Conservation (phyloP, 2,113 vertebrate species). For the Tympanuchus pallidicinctus region DNA sequence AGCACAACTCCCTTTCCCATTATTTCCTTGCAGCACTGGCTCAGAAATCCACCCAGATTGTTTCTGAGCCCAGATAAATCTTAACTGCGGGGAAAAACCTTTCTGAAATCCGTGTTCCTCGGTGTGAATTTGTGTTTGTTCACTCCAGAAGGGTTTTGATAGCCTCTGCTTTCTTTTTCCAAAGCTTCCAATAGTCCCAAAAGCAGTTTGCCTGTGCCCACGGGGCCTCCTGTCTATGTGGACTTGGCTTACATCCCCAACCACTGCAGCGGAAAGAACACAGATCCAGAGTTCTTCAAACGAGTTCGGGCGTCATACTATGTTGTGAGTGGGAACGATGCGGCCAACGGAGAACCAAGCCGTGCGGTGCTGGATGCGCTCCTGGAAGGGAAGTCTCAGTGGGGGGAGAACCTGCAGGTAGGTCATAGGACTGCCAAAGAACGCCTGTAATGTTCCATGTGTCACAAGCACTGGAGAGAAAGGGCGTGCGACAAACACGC, state of each 20-base stretch:
- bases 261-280: slow-evolving; percentile 97
- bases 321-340: slow-evolving; percentile 95
- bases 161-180: neutral
- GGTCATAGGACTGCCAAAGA: slow-evolving; percentile 8
- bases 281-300: slow-evolving; percentile 96
- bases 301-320: slow-evolving; percentile 93
- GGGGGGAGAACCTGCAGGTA: slow-evolving; percentile 98
- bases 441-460: neutral
- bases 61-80: neutral
- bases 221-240: slow-evolving; percentile 90
- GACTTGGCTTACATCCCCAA: slow-evolving; percentile 98
- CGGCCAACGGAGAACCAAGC: slow-evolving; percentile 89
- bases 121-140: neutral
- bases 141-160: neutral
- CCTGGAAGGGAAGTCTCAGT: slow-evolving; percentile 96
- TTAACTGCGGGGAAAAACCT: neutral
- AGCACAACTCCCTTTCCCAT: neutral
- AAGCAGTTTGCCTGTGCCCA: slow-evolving; percentile 37
- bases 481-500: neutral
- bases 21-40: neutral
- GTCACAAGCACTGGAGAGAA: neutral
- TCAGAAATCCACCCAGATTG: neutral
- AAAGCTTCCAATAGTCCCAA: slow-evolving; percentile 67
- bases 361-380: slow-evolving; percentile 91
- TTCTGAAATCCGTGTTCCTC: neutral